These are phyloP conservation scores for Neocrepidodera transversa DNA, from an alignment of 2,888 invertebrate species.

Conservation along the genomic window DNA sequence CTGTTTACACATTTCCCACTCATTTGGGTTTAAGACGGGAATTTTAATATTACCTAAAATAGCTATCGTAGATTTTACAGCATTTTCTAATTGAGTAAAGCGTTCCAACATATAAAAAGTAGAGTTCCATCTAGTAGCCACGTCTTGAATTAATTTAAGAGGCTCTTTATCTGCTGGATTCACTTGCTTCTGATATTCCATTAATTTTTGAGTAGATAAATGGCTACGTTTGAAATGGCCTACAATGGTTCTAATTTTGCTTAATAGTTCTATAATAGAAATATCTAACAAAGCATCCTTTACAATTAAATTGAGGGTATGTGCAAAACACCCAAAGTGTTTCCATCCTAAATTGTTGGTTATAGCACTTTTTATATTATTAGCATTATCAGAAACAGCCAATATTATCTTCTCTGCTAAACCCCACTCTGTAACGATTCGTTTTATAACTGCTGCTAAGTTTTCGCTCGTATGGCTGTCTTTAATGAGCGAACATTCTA, in stretches of 20 bases:
- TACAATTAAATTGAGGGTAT: slow-evolving; percentile 39
- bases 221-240: no score
- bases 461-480: slow-evolving; percentile 33
- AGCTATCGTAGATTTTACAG: no score
- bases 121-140: neutral
- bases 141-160: neutral
- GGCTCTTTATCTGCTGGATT: no score
- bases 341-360: slow-evolving; percentile 32
- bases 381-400: slow-evolving; percentile 41
- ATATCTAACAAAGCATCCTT: slow-evolving; percentile 21
- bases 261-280: no score
- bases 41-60: no score
- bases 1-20: no score
- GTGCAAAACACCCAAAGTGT: slow-evolving; percentile 44
- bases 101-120: neutral
- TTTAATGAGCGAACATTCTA: no score
- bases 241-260: no score
- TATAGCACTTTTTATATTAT: slow-evolving; percentile 41
- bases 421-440: slow-evolving; percentile 35
- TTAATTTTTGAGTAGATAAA: slow-evolving; percentile 23
- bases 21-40: no score
- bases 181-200: neutral
- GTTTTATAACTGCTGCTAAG: slow-evolving; percentile 27
- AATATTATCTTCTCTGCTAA: slow-evolving; percentile 38
- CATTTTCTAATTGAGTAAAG: no score